These are phyloP conservation scores for Hoplodrina blanda DNA, from an alignment of 2,888 invertebrate species.

Conservation along the genomic window DNA sequence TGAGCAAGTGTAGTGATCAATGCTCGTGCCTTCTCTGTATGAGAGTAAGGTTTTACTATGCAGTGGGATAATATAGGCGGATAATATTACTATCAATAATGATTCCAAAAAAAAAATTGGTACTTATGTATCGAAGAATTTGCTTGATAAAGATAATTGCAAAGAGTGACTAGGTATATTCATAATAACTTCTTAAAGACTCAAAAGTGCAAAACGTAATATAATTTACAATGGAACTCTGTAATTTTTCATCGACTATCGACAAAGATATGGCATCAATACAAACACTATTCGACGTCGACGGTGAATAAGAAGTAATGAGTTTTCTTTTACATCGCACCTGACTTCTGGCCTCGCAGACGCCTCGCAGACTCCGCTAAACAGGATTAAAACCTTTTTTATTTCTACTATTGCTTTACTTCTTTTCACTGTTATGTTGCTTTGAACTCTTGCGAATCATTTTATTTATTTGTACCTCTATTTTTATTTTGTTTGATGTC, in stretches of 20 bases:
- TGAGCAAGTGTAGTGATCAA: no score
- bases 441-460: conserved; percentile 37
- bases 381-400: conserved; percentile 87
- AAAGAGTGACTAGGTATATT: no score
- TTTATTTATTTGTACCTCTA: conserved; percentile 26
- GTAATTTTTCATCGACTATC: conserved; percentile 65
- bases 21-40: no score
- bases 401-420: conserved; percentile 71
- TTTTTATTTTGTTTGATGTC: conserved; percentile 20
- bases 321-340: conserved; percentile 88
- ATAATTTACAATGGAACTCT: conserved; percentile 14
- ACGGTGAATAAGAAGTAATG: conserved; percentile 88
- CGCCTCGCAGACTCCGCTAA: conserved; percentile 82
- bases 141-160: not conserved
- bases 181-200: not conserved
- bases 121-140: not conserved
- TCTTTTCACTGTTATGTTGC: conserved; percentile 58
- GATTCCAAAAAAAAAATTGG: no score
- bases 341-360: conserved; percentile 83
- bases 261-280: conserved; percentile 65
- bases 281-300: conserved; percentile 73
- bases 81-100: no score
- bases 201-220: not conserved
- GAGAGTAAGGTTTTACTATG: no score
- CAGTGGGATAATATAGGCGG: no score